Percentiles rank a stretch among this genome's conserved stretches.
Evolutionary conservation across 2,797 vertebrate genomes (phyloP).

Genomic region (Dendrocincla tyrannina): DNA sequence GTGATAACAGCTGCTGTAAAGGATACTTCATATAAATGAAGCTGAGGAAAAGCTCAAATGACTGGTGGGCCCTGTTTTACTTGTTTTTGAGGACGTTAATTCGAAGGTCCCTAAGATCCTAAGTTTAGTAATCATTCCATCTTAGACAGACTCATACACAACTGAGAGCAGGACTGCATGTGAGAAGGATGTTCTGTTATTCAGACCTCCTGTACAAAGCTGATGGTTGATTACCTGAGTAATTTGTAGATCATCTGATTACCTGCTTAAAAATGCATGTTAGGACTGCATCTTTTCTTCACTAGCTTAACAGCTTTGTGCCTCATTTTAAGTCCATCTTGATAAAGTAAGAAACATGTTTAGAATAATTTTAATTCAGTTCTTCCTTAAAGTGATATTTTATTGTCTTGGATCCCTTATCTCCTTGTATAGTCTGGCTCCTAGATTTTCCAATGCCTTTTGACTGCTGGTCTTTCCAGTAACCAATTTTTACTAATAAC

Average conservation of each 20-base stretch:
- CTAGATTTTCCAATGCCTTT: not conserved
- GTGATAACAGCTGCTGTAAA: not conserved
- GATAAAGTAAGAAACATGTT: not conserved
- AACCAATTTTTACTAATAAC: not conserved
- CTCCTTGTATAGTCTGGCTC: not conserved
- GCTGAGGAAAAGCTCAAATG: not conserved
- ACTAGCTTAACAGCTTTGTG: not conserved
- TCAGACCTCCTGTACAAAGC: not conserved
- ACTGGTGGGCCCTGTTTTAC: not conserved
- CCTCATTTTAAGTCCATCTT: not conserved
- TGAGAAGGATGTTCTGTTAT: not conserved
- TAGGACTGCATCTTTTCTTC: not conserved
- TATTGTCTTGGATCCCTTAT: not conserved
- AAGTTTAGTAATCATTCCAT: not conserved
- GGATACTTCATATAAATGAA: not conserved
- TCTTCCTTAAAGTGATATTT: not conserved
- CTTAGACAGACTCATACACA: not conserved
- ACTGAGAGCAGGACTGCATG: not conserved
- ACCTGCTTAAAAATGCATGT: not conserved
- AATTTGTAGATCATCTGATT: not conserved
- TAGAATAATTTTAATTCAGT: not conserved
- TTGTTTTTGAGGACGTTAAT: not conserved
- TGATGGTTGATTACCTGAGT: not conserved
- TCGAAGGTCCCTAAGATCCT: not conserved
- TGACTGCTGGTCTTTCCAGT: not conserved